Base-by-base conservation (phyloP, 2,797 vertebrate genomes). In the Anniella stebbinsi region DNA sequence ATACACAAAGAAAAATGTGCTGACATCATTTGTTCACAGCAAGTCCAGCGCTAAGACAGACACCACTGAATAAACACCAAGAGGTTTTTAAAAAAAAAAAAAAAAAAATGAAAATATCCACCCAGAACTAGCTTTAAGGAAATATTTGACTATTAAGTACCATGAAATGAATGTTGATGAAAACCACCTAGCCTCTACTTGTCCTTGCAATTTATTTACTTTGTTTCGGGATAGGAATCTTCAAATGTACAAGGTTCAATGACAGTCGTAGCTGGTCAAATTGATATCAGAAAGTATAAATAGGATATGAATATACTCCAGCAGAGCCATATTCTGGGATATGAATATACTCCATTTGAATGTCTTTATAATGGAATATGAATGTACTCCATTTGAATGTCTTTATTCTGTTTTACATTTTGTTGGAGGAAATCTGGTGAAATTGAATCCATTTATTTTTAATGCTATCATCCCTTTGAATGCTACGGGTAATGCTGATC, bases 1-100 rank as follows among this genome's bases (percentile, higher is more conserved):
- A 88, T 45, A 2, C 0, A 0, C 88, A 85, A 93, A 90, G 85
- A 69, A 91, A 88, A 77, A 36, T 2, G 9, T 17, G 23, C 54
- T 45, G 60, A 69, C 80, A 89, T 91, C 93, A 82, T 7, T 90
- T 88, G 82, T 95, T 90, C 77, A 51, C 89, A 90, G 91, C 92
- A 80, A 90, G n/a, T 82, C 85, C 72, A 33, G 66, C 92, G 76
- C 66, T 92, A 91, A 92, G 90, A 88, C 89, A 86, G 1, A 0
- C 84, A 84, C 88, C 83, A 88, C 15, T n/a, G 36, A 87, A 75
- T 72, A 77, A 94, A 86, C 91, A 92, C 28, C 33, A 25, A 3
- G 57, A 30, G 6, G 51, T 45, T 45, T 45, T 45, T 45, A 45
- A n/a, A 63, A 2, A 66, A 36, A 57, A 15, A 15, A 51, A 30